Evolutionary conservation across 2,797 vertebrate species (phyloP), one percentile per base, ranked within the genome.

Genomic region (Alfaro cultratus): DNA sequence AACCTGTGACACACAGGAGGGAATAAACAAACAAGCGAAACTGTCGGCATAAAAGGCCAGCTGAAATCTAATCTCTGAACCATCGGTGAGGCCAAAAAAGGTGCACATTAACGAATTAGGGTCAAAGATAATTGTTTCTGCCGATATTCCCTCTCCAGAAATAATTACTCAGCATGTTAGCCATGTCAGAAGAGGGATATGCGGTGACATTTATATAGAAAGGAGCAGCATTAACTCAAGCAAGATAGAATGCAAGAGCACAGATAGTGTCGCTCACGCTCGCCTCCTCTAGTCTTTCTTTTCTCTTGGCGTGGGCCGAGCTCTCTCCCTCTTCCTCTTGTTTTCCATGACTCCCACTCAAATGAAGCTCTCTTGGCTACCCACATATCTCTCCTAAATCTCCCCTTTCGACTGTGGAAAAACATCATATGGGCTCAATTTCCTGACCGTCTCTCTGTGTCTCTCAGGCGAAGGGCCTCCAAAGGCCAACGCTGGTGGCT

Each of bases 381-480:
- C 82, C 81, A 86, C 79, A 80, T 93, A 93, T 93, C 92, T 90
- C 92, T 87, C 88, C 91, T 94, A 94, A 94, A 95, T 95, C 95
- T 95, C 91, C 85, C 60, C 92, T 74, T 93, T 92, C 94, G 93
- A 94, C 85, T 90, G 91, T 95, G 95, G 92, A 95, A 95, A 96
- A 95, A 95, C 90, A 95, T 95, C 95, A 96, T 95, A 94, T 95
- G 95, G 93, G 93, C 94, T 93, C 93, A 95, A 96, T 96, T 95
- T 95, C 95, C 95, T 95, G 94, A 93, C 92, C 84, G 82, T 88
- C 92, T 93, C 88, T 84, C 85, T 80, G 77, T 76, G 88, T 91
- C 87, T 91, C 89, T 90, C 86, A 82, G 68, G 86, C 81, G 55
- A 94, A 86, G 88, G 89, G 90, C 91, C 93, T 94, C 90, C 79